These are phyloP conservation scores for Alca torda DNA, from an alignment of 2,797 vertebrate genomes.

Conservation along the genomic window DNA sequence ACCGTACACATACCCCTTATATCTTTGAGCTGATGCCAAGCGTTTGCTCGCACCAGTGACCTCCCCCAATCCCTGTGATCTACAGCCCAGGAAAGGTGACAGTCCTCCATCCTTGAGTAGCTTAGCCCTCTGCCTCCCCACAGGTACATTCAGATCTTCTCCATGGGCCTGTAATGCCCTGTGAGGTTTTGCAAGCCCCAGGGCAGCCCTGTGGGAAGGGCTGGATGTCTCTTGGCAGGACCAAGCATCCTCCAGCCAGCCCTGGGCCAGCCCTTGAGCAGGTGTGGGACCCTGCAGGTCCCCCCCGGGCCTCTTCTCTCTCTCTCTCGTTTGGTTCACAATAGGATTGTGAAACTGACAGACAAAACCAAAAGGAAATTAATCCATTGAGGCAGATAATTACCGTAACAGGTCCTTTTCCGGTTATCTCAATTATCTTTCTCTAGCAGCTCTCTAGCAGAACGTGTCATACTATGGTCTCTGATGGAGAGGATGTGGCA, in stretches of 20 bases:
- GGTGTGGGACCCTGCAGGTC: accelerated
- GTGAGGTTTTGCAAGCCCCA: background rate
- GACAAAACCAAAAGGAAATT: background rate
- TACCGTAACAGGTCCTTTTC: background rate
- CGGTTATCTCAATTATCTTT: background rate
- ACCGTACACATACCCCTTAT: accelerated
- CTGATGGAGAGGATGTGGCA: conserved; percentile 20
- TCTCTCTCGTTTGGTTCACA: background rate
- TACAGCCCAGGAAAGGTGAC: background rate
- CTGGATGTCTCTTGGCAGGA: background rate
- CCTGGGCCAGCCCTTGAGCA: background rate
- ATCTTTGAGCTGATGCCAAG: background rate
- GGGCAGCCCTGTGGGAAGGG: background rate
- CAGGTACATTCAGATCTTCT: background rate
- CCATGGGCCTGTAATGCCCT: accelerated
- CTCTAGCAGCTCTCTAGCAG: background rate
- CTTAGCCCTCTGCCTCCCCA: background rate
- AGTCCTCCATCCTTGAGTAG: background rate
- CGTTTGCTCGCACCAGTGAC: background rate
- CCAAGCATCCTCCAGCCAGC: background rate
- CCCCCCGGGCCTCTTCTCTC: background rate
- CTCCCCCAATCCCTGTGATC: background rate
- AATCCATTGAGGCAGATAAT: background rate
- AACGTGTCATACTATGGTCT: background rate
- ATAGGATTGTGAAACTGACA: background rate